Conservation (phyloP, 2,113 vertebrate genomes). For the Miniopterus natalensis region DNA sequence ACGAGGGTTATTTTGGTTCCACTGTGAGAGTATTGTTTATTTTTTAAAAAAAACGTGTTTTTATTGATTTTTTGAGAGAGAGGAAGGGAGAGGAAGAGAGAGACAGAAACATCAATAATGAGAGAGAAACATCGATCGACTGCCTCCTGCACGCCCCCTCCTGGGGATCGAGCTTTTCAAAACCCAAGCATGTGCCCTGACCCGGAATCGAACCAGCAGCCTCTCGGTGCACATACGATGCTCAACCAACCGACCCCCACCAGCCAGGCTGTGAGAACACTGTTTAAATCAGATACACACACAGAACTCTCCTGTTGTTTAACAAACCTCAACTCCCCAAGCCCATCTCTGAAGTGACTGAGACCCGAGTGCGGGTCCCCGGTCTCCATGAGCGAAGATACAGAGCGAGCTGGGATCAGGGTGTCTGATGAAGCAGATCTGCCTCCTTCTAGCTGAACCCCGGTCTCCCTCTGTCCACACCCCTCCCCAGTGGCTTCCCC, state of each 20-base stretch:
- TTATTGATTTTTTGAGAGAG: too few species aligned
- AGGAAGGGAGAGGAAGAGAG: too few species aligned
- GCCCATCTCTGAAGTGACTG: neutral
- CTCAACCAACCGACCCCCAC: too few species aligned
- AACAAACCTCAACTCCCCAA: neutral
- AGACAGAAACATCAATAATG: too few species aligned
- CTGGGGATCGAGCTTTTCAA: too few species aligned
- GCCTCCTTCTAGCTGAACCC: neutral
- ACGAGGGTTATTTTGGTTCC: neutral
- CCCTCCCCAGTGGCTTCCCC: neutral
- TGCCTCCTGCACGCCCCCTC: too few species aligned
- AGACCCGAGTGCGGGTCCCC: neutral
- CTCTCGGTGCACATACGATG: too few species aligned
- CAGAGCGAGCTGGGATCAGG: neutral
- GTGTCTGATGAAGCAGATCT: neutral
- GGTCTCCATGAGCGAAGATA: slow-evolving; percentile 39
- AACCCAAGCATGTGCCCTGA: too few species aligned
- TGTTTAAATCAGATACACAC: slow-evolving; percentile 34
- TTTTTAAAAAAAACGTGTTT: too few species aligned
- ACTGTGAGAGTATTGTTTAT: neutral
- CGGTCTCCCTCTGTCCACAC: neutral
- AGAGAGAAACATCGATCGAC: too few species aligned
- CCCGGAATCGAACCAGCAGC: too few species aligned
- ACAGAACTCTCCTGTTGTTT: neutral
- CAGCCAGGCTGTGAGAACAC: too few species aligned